Evolutionary conservation across 2,797 vertebrate genomes (phyloP).

Genomic region (Saguinus oedipus): DNA sequence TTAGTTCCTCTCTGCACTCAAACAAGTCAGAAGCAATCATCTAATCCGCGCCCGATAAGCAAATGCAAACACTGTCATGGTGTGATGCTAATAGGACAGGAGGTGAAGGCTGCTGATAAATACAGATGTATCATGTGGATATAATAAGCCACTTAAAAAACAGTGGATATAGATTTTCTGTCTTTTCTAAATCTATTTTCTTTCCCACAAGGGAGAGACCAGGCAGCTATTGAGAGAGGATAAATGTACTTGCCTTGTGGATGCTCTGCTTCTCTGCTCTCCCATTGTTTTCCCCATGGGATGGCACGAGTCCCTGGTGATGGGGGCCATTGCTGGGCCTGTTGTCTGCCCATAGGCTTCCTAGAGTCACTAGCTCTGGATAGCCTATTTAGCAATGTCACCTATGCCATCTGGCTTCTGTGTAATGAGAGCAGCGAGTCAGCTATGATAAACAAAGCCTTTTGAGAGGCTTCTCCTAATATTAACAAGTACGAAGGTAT

Average conservation of each 20-base stretch:
- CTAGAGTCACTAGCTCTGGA: constrained; percentile 57
- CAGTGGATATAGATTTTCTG: constrained; percentile 79
- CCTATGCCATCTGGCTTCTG: neutral
- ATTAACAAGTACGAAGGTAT: neutral
- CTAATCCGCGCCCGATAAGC: neutral
- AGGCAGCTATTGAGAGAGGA: neutral
- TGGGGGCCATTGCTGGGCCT: constrained; percentile 38
- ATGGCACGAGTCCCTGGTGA: constrained; percentile 28
- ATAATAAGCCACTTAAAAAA: constrained; percentile 76
- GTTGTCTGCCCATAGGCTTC: constrained; percentile 52
- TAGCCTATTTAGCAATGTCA: neutral
- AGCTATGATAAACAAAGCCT: neutral
- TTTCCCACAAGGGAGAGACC: constrained; percentile 55
- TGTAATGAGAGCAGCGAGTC: neutral
- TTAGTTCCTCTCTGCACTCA: neutral
- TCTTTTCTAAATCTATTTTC: constrained; percentile 77
- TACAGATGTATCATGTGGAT: constrained; percentile 66
- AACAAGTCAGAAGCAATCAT: neutral
- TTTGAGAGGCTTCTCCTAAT: neutral
- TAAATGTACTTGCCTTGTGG: constrained; percentile 22
- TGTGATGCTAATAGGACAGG: constrained; percentile 57
- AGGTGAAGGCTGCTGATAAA: constrained; percentile 65
- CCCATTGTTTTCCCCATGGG: constrained; percentile 52
- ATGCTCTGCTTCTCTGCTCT: constrained; percentile 21
- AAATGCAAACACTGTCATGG: constrained; percentile 61